phyloP scores from a whole-genome alignment of 2,113 vertebrate species.

The Fregetta grallaria region DNA sequence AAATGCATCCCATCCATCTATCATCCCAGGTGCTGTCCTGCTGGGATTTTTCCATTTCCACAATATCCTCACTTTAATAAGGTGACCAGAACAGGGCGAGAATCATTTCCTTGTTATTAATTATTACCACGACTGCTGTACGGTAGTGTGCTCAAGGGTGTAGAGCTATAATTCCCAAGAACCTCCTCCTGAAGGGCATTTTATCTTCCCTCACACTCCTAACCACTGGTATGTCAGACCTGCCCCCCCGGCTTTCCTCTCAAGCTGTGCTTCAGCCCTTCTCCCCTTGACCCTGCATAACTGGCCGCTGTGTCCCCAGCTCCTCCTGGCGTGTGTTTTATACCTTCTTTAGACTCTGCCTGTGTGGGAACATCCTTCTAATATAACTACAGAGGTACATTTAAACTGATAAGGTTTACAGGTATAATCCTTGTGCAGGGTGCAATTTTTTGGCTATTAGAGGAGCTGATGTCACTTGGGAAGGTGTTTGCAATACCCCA shows the following conservation, averaged over 20 bases:
- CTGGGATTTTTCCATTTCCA: conserved; percentile 72
- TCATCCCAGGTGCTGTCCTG: conserved; percentile 60
- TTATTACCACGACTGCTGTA: conserved; percentile 64
- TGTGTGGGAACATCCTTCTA: background rate
- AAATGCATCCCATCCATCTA: conserved; percentile 70
- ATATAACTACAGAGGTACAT: background rate
- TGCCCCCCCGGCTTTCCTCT: background rate
- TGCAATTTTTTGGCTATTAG: background rate
- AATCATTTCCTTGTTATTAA: conserved; percentile 73
- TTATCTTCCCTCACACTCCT: conserved; percentile 31
- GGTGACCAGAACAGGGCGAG: conserved; percentile 67
- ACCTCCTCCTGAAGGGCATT: conserved; percentile 56
- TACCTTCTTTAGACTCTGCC: background rate
- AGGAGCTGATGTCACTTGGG: background rate
- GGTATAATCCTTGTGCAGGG: background rate
- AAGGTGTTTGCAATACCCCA: background rate
- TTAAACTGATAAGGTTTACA: background rate
- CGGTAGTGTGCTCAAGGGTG: conserved; percentile 57
- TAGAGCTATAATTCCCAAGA: conserved; percentile 50
- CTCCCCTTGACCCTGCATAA: background rate
- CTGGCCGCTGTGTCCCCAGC: background rate
- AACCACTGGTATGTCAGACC: background rate
- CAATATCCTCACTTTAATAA: conserved; percentile 71
- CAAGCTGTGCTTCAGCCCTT: conserved; percentile 27
- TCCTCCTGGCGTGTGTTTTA: background rate